Conservation (phyloP, 2,113 vertebrate species). For the Pseudorhombus dupliciocellatus region DNA sequence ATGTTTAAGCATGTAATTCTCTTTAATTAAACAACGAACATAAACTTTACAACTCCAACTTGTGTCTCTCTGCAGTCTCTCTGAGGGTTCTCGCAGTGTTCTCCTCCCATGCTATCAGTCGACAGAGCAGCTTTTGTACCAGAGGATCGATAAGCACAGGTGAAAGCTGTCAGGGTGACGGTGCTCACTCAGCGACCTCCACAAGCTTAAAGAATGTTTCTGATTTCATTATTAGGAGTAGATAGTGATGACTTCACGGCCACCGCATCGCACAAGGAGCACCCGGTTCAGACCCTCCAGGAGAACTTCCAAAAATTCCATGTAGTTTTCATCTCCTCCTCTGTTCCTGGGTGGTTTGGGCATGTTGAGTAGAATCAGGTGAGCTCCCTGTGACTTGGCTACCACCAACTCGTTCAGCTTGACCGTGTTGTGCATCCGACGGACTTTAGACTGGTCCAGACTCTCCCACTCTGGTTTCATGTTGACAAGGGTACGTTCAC, state of each 20-base stretch:
- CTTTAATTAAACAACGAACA: too few relatives aligned
- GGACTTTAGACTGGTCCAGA: conserved; percentile 95
- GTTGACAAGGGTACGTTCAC: conserved; percentile 91
- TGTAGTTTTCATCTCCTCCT: conserved; percentile 96
- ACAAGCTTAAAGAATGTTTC: conserved; percentile 28
- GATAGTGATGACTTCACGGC: conserved; percentile 96
- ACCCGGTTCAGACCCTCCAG: conserved; percentile 93
- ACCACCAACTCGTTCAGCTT: conserved; percentile 93
- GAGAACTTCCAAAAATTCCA: conserved; percentile 97
- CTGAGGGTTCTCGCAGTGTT: too few relatives aligned
- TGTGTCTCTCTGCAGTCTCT: too few relatives aligned
- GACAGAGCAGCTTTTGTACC: too few relatives aligned
- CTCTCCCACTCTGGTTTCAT: conserved; percentile 92
- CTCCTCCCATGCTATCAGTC: too few relatives aligned
- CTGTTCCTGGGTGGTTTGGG: conserved; percentile 91
- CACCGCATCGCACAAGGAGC: conserved; percentile 92
- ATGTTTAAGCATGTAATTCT: too few relatives aligned
- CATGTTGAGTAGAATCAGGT: conserved; percentile 96
- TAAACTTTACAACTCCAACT: too few relatives aligned
- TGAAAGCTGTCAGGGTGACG: too few relatives aligned
- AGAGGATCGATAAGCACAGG: too few relatives aligned
- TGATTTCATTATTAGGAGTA: conserved; percentile 85
- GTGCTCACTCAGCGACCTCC: too few relatives aligned
- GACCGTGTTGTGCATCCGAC: conserved; percentile 96
- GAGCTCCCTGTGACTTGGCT: conserved; percentile 91